These are phyloP conservation scores for Oryzias javanicus DNA, from an alignment of 2,113 vertebrate species.

Conservation along the genomic window DNA sequence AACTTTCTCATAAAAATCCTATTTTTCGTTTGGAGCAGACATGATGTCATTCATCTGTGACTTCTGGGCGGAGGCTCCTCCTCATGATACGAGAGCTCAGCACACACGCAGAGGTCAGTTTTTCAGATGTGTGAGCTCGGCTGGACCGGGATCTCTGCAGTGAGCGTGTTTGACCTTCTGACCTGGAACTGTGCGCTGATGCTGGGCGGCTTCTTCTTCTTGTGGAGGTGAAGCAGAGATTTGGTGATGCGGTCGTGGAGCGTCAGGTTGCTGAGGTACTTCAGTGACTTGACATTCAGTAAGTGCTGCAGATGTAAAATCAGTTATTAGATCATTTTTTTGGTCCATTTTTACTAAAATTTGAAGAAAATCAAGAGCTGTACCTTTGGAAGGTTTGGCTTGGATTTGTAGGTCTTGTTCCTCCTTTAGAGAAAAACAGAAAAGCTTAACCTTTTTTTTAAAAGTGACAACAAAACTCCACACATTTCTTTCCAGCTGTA, in stretches of 20 bases:
- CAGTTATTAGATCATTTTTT: conserved; percentile 1
- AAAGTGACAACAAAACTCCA: conserved; percentile 5
- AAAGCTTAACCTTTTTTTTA: not conserved
- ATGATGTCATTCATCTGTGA: conserved; percentile 40
- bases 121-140: conserved; percentile 11
- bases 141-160: conserved; percentile 9
- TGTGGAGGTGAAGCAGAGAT: conserved; percentile 95
- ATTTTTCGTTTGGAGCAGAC: conserved; percentile 33
- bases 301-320: conserved; percentile 80
- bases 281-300: conserved; percentile 93
- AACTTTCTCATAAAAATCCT: conserved; percentile 9
- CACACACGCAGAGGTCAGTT: conserved; percentile 1
- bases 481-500: not conserved
- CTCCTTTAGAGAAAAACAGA: conserved; percentile 75
- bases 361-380: conserved; percentile 9
- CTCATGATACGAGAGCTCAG: conserved; percentile 1
- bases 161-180: conserved; percentile 76
- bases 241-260: conserved; percentile 97
- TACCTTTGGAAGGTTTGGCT: conserved; percentile 92
- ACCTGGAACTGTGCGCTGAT: conserved; percentile 99
- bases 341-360: not conserved
- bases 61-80: conserved; percentile 19
- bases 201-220: conserved; percentile 98
- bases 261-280: conserved; percentile 91
- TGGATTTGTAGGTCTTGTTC: conserved; percentile 92